phyloP scores from a whole-genome alignment of 2,888 invertebrate species.

The Tipula confusa region DNA sequence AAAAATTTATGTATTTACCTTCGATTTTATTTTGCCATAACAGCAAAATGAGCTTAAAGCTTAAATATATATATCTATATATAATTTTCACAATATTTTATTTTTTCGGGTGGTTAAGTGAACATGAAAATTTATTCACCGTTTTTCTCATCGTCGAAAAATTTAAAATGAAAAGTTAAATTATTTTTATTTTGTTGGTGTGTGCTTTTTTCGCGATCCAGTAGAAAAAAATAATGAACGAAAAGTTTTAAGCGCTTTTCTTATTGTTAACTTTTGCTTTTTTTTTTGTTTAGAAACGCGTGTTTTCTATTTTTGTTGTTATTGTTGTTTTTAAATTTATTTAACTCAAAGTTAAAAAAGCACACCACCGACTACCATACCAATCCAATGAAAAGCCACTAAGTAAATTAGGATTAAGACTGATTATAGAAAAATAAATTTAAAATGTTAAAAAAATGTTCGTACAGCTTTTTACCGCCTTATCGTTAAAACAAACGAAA shows the following conservation, averaged over 20 bases:
- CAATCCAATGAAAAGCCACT: not conserved
- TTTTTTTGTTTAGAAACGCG: not conserved
- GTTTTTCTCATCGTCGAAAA: not conserved
- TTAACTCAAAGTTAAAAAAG: not conserved
- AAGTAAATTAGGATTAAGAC: slow-evolving; percentile 12
- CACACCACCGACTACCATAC: not conserved
- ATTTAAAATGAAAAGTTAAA: slow-evolving; percentile 8
- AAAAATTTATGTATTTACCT: not conserved
- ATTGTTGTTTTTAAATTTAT: not conserved
- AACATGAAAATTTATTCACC: not conserved
- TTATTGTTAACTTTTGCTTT: not conserved
- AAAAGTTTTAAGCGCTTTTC: not conserved
- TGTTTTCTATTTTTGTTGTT: not conserved
- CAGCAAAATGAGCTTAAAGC: not conserved
- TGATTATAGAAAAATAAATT: slow-evolving; percentile 1
- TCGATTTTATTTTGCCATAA: not conserved
- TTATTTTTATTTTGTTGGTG: not conserved
- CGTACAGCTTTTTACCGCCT: not conserved
- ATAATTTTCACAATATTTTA: no score
- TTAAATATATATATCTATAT: not conserved
- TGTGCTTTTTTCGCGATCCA: not conserved
- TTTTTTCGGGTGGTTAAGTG: not conserved
- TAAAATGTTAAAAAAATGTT: not conserved
- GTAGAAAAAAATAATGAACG: not conserved
- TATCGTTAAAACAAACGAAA: not conserved